Base-by-base conservation (phyloP, 2,113 vertebrate genomes). In the Neogobius melanostomus region DNA sequence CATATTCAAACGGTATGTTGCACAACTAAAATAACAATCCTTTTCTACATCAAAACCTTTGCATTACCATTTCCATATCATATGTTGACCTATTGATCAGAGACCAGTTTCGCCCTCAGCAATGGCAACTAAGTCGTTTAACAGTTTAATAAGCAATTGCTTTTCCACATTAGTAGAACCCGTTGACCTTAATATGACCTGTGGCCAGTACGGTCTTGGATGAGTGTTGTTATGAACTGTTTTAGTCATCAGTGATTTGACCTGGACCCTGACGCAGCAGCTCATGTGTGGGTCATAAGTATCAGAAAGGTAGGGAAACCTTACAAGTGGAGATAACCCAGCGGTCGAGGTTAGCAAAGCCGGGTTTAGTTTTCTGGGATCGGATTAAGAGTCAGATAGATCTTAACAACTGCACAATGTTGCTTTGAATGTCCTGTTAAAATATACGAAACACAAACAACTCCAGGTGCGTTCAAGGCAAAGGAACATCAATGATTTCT, bases 221-320 rank as follows among this genome's bases (percentile, higher is more conserved):
- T 67, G 28, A 67, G 65, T 50, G 56, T 28, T 64, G 68, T 72
- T 51, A 63, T 36, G 3, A 45, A 66, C 72, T 14, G 64, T 76
- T 85, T 87, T 54, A 80, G 79, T 81, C 82, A 82, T 88, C 79
- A 70, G 73, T 79, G 76, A 79, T 79, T 76, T 82, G 82, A 83
- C 74, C 85, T 81, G 57, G 11, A 68, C 60, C 48, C 62, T 81
- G 67, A 77, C 47, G 84, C 82, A 82, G 83, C 82, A 68, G 74
- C 45, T 17, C 65, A 67, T 43, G 2, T 28, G 51, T 65, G 51
- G 44, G 71, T 62, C 36, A 71, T 68, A 57, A 66, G 72, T 62
- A 64, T 66, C 61, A 54, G 28, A 2, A 12, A 17, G 47, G 66
- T 76, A 49, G 42, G 54, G 72, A 62, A 50, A 68, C 62, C 43